These are phyloP conservation scores for Pilophorus perplexus DNA, from an alignment of 2,888 invertebrate species.

Conservation along the genomic window DNA sequence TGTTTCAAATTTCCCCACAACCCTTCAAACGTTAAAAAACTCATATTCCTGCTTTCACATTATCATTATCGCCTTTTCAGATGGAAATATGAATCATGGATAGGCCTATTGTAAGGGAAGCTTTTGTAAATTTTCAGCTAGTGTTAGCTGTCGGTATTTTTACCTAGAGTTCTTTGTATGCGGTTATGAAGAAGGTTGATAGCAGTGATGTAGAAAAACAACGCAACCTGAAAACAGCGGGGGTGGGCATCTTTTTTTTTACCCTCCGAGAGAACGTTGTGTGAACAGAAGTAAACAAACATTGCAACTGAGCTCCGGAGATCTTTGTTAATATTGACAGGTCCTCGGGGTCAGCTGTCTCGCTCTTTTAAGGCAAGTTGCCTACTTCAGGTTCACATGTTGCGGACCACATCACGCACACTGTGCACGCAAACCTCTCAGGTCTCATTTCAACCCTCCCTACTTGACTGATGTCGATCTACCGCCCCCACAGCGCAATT, in stretches of 20 bases:
- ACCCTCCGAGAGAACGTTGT: neutral
- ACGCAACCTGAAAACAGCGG: no score
- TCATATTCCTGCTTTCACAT: neutral
- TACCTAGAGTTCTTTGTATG: no score
- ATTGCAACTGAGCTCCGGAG: neutral
- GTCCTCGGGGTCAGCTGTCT: neutral
- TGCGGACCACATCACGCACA: conserved; percentile 26
- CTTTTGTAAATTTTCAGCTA: neutral
- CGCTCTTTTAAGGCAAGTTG: neutral
- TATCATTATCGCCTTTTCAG: no score
- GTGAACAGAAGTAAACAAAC: neutral
- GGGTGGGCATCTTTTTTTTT: no score
- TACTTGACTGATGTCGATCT: neutral
- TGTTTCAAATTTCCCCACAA: no score
- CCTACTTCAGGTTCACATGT: conserved; percentile 12
- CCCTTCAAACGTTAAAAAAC: no score
- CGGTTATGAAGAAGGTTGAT: no score
- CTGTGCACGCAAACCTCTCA: conserved; percentile 32
- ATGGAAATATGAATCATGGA: neutral
- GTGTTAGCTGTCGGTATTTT: no score
- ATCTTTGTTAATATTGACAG: neutral
- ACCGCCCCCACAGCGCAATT: conserved; percentile 11
- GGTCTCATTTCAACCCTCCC: conserved; percentile 12
- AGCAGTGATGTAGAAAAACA: no score
- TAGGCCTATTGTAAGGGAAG: neutral